phyloP scores from a whole-genome alignment of 2,113 vertebrate species.

The Albula goreensis region DNA sequence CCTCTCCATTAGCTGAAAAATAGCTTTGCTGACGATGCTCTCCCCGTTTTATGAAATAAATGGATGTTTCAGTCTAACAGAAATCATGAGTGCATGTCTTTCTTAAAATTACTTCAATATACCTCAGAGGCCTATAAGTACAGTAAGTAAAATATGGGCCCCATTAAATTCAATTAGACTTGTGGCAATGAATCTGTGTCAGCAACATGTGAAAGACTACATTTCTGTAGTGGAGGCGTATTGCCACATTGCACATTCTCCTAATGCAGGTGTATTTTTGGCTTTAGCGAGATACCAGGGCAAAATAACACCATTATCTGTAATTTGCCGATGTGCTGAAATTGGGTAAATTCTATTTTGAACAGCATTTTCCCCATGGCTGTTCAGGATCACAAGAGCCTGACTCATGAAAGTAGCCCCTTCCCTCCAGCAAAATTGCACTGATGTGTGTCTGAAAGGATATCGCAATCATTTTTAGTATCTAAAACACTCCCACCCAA shows the following conservation, averaged over 20 bases:
- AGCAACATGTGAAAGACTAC: not conserved
- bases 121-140: not conserved
- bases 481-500: not conserved
- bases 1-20: not conserved
- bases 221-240: not conserved
- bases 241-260: not conserved
- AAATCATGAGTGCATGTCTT: not conserved
- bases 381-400: not conserved
- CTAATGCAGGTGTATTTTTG: not conserved
- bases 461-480: not conserved
- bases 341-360: conserved; percentile 6
- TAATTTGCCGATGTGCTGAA: not conserved
- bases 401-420: not conserved
- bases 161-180: not conserved
- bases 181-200: not conserved
- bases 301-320: not conserved
- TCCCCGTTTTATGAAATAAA: not conserved
- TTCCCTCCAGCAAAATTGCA: not conserved
- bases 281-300: not conserved
- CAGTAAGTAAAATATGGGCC: not conserved
- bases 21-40: not conserved
- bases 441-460: not conserved
- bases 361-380: not conserved
- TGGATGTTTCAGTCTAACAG: not conserved
- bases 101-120: not conserved